These are phyloP conservation scores for Platalea minor DNA, from an alignment of 2,797 vertebrate species.

Conservation along the genomic window DNA sequence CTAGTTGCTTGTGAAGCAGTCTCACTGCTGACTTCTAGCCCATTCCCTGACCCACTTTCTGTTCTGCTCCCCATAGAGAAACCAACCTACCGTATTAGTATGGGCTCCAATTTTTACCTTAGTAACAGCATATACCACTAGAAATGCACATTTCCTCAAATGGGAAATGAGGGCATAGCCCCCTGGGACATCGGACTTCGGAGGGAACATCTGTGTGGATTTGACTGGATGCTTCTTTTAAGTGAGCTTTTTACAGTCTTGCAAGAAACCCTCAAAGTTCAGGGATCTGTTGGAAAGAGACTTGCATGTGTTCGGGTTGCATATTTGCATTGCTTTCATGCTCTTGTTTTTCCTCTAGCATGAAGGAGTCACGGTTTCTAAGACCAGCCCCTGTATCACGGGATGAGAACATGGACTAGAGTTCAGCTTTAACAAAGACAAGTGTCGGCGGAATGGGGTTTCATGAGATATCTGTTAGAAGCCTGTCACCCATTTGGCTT, in stretches of 20 bases:
- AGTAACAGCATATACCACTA: not conserved
- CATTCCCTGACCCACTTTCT: too few relatives aligned
- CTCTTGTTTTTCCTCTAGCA: not conserved
- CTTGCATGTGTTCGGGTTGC: not conserved
- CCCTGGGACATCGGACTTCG: not conserved
- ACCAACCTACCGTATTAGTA: not conserved
- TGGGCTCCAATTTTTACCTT: not conserved
- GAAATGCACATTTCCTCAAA: not conserved
- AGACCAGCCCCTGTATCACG: too few relatives aligned
- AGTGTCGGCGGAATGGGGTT: not conserved
- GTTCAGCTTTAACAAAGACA: not conserved
- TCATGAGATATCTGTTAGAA: not conserved
- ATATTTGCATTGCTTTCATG: not conserved
- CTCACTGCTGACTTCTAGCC: not conserved
- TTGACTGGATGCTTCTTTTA: not conserved
- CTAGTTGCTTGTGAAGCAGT: not conserved
- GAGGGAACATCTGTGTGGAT: not conserved
- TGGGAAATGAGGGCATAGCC: not conserved
- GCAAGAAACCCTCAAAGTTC: not conserved
- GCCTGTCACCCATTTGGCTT: not conserved
- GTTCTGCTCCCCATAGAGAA: not conserved
- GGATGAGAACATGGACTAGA: not conserved
- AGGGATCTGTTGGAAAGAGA: not conserved
- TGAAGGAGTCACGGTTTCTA: not conserved
- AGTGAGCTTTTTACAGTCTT: not conserved